Base-by-base conservation (phyloP, 2,888 invertebrate genomes). In the Orthosia gracilis region DNA sequence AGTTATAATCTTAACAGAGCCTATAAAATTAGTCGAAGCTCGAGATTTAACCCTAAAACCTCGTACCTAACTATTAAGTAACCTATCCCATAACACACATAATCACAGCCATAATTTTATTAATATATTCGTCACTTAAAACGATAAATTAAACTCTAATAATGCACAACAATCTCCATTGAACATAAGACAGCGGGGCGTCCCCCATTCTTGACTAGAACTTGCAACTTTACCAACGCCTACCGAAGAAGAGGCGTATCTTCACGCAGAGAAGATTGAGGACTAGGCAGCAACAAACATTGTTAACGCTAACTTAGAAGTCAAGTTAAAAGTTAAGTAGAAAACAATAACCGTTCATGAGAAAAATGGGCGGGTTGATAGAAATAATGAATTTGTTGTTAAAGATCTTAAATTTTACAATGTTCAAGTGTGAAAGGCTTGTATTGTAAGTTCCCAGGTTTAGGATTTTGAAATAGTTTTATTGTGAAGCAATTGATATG, bases 131-230 rank as follows among this genome's bases (percentile, higher is more conserved):
- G 81, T 84, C 87, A 88, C 85, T 89, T 89, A 87, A 91, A 89
- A 88, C 91, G 89, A 90, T 91, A 94, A 94, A 94, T 94, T 94
- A 90, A 93, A 91, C 88, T 91, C 85, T 90, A 92, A 92, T 91
- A 92, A 85, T 81, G 88, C 89, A 87, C 87, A 89, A 94, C 91
- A 94, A 88, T 92, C 83, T 87, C 88, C 88, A 87, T 88, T 87
- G 86, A 89, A 77, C 76, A 76, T 80, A 49, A 49, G 75, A n/a
- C 95, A 86, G 92, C 94, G 90, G 95, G 95, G 88, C 47, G 91
- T 79, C 88, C 80, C 69, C 78, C 66, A 80, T 89, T 89, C 89
- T 83, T 82, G 61, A 26, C 45, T 50, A 66, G 45, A 67, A 73
- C 73, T 78, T 69, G 69, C 80, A 72, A 81, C 61, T 69, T 70